These are phyloP conservation scores for Zygogramma bicolorata DNA, from an alignment of 2,888 invertebrate species.

Conservation along the genomic window DNA sequence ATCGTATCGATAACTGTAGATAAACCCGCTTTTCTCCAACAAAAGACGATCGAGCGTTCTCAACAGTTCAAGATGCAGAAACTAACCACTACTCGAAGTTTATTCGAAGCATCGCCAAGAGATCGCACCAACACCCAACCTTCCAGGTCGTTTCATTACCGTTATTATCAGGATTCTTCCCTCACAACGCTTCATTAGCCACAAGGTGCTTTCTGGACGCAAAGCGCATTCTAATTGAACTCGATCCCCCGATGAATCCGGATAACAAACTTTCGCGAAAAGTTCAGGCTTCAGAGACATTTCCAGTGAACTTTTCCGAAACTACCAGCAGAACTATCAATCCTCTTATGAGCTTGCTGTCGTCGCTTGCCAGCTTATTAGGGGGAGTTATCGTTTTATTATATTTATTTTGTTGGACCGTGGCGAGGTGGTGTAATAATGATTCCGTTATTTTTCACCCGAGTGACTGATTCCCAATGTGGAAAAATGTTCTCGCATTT, in stretches of 20 bases:
- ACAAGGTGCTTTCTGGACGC: slow-evolving; percentile 7
- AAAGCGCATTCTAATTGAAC: slow-evolving; percentile 21
- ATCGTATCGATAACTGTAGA: no score
- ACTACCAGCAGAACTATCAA: slow-evolving; percentile 29
- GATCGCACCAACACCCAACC: neutral
- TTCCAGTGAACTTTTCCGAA: slow-evolving; percentile 22
- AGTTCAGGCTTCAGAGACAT: slow-evolving; percentile 24
- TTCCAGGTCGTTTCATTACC: neutral
- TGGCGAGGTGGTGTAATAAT: neutral
- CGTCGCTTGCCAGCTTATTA: neutral
- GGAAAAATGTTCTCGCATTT: no score
- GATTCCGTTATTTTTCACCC: neutral
- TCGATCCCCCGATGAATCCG: neutral
- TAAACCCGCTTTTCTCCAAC: no score
- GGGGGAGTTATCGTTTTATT: slow-evolving; percentile 7
- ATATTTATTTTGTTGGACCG: neutral
- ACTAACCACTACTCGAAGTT: neutral
- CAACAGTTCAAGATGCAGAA: neutral
- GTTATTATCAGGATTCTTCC: neutral
- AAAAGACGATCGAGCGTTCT: no score
- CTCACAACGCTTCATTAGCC: slow-evolving; percentile 18
- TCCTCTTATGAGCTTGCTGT: slow-evolving; percentile 24
- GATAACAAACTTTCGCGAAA: slow-evolving; percentile 20
- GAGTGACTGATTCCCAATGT: no score
- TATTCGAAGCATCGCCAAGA: neutral